Evolutionary conservation across 1,140 invertebrate genomes (phyloP), one percentile per base, ranked within the genome.

Genomic region (Lucilia cuprina): DNA sequence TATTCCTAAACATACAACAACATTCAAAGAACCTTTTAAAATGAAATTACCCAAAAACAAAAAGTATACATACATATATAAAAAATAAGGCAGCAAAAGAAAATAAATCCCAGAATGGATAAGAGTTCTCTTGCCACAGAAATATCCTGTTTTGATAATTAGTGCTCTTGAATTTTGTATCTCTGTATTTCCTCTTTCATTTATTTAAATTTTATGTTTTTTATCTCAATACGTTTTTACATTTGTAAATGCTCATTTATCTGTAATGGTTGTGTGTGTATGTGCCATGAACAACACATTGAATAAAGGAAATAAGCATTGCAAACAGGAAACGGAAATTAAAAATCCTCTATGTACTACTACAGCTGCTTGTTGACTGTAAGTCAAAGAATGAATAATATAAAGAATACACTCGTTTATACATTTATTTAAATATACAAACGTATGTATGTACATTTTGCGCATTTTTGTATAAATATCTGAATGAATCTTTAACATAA

Each of bases 261-360:
- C 65, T 70, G 19, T 65, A 65, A n/a, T 7, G 12, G 50, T 55
- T 55, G 50, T 55, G 4, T 55, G 19, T 30, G 70, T 25, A 35
- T 34, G n/a, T 80, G 41, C 41, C 14, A 19, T 49, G 8, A 35
- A 41, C 35, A 80, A 49, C 77, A 80, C n/a, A 77, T 80, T 80
- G 77, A 49, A 14, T 49, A 49, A 80, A 80, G 77, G 77, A 80
- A 80, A 80, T 80, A 80, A 80, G 25, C 17, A 19, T 49, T 49
- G 41, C 41, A 80, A 80, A 80, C 41, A 80, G 77, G 77, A 80
- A 80, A 80, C 77, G 77, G 77, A 80, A 80, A 80, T 80, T 80
- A 80, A 80, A 80, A 49, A 19, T 47, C 41, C 41, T 49, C 17
- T 49, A 21, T 49, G 41, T 80, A 12, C 34, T 77, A 35, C 74